Base-by-base conservation (phyloP, 1,140 invertebrate species). In the Rhizoglyphus robini region DNA sequence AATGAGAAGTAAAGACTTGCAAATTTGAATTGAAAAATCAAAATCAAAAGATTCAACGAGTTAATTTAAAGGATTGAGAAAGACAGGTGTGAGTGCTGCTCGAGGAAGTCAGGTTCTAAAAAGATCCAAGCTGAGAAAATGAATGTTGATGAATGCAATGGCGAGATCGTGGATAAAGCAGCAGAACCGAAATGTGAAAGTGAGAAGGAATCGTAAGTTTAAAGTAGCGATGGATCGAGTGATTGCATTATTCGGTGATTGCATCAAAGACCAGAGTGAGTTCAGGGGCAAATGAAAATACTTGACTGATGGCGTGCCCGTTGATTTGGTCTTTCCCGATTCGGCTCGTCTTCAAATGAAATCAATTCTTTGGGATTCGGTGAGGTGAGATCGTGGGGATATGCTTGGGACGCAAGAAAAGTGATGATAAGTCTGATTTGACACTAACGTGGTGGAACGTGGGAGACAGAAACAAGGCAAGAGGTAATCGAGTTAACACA, bases 401-500 rank as follows among this genome's bases (percentile, higher is more conserved):
- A 54, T 54, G 51, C 51, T 54, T 54, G 23, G 51, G 51, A 54
- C 51, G 51, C 31, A 32, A 20, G 20, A 20, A 32, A 20, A 32
- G 51, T 11, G 51, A 8, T 27, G 51, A 27, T 8, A 54, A 23
- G 20, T 20, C 8, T 8, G 15, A 23, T 54, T 54, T 54, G 51
- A 54, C 51, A 54, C 51, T 27, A 20, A 32, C 23, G 51, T 54
- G 36, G 18, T 54, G 51, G 51, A 54, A 54, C 51, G 51, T 54
- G 51, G 8, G 23, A 32, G 51, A 32, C 8, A 54, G 31, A 27
- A 27, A 25, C 8, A 54, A 54, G 51, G 51, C 51, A 54, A 54
- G 51, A 54, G 51, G 51, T 54, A 54, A 27, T 54, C 51, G 51
- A 54, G 51, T 25, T 54, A 54, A 54, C 51, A 54, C 51, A 54